phyloP scores from a whole-genome alignment of 2,888 invertebrate genomes.

The Cerastoderma edule region DNA sequence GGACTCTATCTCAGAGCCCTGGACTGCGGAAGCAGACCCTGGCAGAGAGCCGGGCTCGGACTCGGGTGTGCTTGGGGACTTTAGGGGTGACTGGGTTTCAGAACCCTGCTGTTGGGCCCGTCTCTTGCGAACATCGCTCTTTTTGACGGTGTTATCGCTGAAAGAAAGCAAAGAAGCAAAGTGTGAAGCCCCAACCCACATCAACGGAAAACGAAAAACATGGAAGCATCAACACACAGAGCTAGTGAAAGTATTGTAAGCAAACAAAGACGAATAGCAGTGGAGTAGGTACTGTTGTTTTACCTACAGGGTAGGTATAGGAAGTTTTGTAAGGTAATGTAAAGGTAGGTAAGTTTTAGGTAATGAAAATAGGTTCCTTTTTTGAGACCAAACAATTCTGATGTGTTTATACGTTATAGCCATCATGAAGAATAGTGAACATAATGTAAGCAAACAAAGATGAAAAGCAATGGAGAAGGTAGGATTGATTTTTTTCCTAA shows the following conservation, averaged over 20 bases:
- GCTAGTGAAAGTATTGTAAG: not conserved
- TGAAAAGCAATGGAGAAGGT: no score
- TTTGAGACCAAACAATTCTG: no score
- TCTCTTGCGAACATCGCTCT: conserved; percentile 78
- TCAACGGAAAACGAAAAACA: not conserved
- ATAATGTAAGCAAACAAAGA: no score
- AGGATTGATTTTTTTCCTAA: no score
- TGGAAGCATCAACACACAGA: not conserved
- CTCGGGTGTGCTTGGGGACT: conserved; percentile 37
- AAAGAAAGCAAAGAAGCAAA: conserved; percentile 45
- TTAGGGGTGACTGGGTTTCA: conserved; percentile 42
- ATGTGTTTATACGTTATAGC: no score
- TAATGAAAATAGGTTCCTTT: no score
- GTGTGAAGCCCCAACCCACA: no score
- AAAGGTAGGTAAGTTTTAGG: no score
- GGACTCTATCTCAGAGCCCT: conserved; percentile 26
- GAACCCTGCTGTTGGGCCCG: conserved; percentile 66
- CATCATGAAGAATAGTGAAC: no score
- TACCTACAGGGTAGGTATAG: no score
- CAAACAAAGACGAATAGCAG: not conserved
- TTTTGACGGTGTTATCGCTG: conserved; percentile 81
- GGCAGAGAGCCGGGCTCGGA: conserved; percentile 43
- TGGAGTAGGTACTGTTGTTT: not conserved
- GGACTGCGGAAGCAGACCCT: conserved; percentile 13
- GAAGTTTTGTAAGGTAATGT: no score